phyloP scores from a whole-genome alignment of 2,797 vertebrate genomes.

The Sorex maritimensis region DNA sequence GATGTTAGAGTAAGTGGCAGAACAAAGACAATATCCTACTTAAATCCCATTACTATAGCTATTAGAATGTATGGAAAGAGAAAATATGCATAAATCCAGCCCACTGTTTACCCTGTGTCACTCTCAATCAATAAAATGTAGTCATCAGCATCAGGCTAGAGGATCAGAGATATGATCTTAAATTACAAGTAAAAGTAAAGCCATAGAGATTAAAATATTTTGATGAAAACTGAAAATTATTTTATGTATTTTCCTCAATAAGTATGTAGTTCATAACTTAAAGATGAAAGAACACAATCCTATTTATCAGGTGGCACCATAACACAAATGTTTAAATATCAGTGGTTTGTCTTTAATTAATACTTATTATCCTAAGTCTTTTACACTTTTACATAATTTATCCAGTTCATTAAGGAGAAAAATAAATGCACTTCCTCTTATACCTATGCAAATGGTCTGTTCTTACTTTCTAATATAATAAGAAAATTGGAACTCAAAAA shows the following conservation, averaged over 20 bases:
- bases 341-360: too few species aligned
- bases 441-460: too few species aligned
- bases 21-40: conserved; percentile 16
- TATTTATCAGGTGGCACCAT: too few species aligned
- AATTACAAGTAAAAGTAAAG: not conserved
- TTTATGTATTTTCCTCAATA: not conserved
- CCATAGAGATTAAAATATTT: conserved; percentile 8
- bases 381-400: too few species aligned
- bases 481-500: too few species aligned
- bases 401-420: too few species aligned
- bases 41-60: not conserved
- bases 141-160: not conserved
- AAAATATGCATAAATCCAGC: not conserved
- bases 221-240: not conserved
- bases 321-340: too few species aligned
- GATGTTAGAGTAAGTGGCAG: not conserved
- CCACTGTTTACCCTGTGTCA: not conserved
- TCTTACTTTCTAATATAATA: too few species aligned
- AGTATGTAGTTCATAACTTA: too few species aligned
- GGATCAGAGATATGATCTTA: not conserved
- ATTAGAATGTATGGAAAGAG: not conserved
- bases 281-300: too few species aligned
- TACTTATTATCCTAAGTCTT: too few species aligned
- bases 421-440: too few species aligned
- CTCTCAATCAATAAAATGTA: not conserved